A percentile compares a stretch with the other conserved stretches of the same genome.
These are phyloP conservation scores for Lycia hirtaria DNA, from an alignment of 2,888 invertebrate species.

Conservation along the genomic window DNA sequence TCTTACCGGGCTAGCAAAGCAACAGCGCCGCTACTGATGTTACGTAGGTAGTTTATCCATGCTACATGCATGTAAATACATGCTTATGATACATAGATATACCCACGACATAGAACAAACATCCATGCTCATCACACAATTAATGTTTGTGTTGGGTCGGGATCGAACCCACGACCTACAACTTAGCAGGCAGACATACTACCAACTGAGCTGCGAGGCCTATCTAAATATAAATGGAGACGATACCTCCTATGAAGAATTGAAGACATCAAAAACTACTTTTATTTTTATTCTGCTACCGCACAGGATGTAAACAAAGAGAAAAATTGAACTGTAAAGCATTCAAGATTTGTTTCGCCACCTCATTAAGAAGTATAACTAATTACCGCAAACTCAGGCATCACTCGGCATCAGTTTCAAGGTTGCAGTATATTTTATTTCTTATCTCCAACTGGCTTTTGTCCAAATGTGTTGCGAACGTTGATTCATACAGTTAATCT, in stretches of 20 bases:
- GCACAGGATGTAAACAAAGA: conserved; percentile 22
- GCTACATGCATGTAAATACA: too few species aligned
- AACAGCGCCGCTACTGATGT: too few species aligned
- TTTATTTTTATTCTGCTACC: neutral
- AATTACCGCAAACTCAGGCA: conserved; percentile 35
- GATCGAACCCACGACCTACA: too few species aligned
- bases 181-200: too few species aligned
- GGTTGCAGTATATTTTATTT: conserved; percentile 45
- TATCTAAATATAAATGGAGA: too few species aligned
- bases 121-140: too few species aligned
- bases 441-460: conserved; percentile 59
- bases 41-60: too few species aligned
- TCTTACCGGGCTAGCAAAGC: too few species aligned
- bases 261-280: neutral
- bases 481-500: conserved; percentile 60
- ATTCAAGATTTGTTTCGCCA: conserved; percentile 35
- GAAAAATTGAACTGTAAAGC: conserved; percentile 12
- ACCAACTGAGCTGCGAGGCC: too few species aligned
- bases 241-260: neutral
- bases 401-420: conserved; percentile 51
- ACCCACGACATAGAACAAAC: too few species aligned
- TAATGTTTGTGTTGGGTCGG: too few species aligned
- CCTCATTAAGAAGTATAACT: conserved; percentile 38
- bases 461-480: conserved; percentile 62
- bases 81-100: too few species aligned